Base-by-base conservation (phyloP, 2,888 invertebrate genomes). In the Eurois occulta region DNA sequence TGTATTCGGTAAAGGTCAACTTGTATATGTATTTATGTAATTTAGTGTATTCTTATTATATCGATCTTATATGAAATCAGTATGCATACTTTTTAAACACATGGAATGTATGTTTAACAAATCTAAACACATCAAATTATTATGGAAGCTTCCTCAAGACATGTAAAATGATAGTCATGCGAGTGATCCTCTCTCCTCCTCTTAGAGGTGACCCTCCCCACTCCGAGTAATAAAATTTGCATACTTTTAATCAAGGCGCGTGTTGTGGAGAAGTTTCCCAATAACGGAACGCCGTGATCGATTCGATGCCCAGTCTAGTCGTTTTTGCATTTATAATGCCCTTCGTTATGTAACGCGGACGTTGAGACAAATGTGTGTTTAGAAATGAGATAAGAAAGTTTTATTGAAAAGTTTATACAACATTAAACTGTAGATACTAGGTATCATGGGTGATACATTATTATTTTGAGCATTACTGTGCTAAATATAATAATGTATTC, bases 211-310 rank as follows among this genome's bases (percentile, higher is more conserved):
- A 88, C 86, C 93, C 90, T 89, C 92, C 94, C 95, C 91, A 92
- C 92, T 93, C 93, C 93, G 94, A 94, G 96, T 96, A 97, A 97
- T 97, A 97, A 97, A 96, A 97, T 97, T 97, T 97, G 97, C 97
- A 97, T 97, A 97, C 97, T 97, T 97, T 97, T 97, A 97, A 97
- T 97, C 97, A 97, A 97, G 96, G 96, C 93, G 94, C 96, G 94
- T 97, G 97, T 97, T 97, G 96, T 94, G 95, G 96, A 96, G 96
- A 97, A 97, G 96, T 97, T 97, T 96, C 94, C 96, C 97, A 96
- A 97, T 97, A 97, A 96, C 95, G 97, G 93, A 91, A 93, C 93
- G 93, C 92, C 93, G 95, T 95, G 95, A 96, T 96, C 96, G 96
- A 96, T 96, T 94, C 93, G 92, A 92, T 92, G 91, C 92, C 90